phyloP scores from a whole-genome alignment of 2,113 vertebrate genomes.

The Porphyrio hochstetteri region DNA sequence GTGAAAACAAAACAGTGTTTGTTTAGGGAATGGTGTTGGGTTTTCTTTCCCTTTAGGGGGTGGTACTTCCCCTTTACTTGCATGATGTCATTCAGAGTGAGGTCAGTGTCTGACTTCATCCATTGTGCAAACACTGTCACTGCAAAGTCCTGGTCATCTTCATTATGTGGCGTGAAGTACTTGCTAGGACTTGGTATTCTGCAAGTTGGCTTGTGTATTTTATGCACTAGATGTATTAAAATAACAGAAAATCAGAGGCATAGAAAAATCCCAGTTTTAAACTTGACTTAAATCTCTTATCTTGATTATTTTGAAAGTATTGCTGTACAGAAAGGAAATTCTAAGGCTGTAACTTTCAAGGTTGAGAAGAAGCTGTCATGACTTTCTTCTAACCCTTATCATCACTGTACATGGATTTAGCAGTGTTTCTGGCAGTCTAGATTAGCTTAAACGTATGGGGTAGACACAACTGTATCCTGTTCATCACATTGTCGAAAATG shows the following conservation, averaged over 20 bases:
- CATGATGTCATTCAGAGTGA: background rate
- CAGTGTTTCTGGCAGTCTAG: background rate
- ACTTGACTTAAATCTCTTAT: no score
- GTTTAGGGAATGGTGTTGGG: background rate
- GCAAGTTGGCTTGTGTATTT: background rate
- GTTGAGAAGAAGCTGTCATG: background rate
- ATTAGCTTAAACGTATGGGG: background rate
- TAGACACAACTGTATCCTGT: background rate
- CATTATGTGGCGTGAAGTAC: background rate
- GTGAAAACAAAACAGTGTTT: background rate
- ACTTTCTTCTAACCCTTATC: background rate
- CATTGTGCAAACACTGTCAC: background rate
- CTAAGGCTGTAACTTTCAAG: background rate
- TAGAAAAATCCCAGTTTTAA: background rate
- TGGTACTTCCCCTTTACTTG: background rate
- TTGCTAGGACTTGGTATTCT: background rate
- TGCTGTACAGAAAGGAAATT: background rate
- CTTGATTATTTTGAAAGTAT: background rate
- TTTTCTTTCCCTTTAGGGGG: background rate
- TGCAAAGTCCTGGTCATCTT: background rate
- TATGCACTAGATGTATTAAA: background rate
- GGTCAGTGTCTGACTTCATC: background rate
- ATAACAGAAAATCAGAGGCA: background rate
- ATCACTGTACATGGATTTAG: background rate
- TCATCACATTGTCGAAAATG: slow-evolving; percentile 16